Base-by-base conservation (phyloP, 2,888 invertebrate genomes). In the Melieria omissa region DNA sequence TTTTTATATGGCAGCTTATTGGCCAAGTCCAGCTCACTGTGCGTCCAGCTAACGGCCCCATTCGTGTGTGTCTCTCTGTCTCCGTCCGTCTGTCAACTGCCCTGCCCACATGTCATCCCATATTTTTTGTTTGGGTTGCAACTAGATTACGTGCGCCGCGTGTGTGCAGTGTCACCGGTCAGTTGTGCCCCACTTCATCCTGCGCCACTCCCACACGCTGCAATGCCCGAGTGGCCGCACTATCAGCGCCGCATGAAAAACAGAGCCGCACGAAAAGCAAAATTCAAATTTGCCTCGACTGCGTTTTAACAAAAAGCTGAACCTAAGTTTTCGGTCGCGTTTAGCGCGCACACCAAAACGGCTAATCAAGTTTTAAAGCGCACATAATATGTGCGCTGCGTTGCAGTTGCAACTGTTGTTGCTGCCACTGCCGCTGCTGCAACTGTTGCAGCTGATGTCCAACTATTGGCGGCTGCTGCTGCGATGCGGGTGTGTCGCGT, bases 341-440 rank as follows among this genome's bases (percentile, higher is more conserved):
- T 70, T 65, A 80, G 80, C 82, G 78, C 82, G 78, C 77, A 49
- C 73, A 49, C 73, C 49, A 82, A 79, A 83, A 82, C 82, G 83
- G 82, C 83, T 82, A 82, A 82, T 82, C 81, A 82, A 83, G 81
- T 82, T 82, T 82, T 82, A 82, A 83, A 76, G 64, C 58, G 44
- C 68, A 58, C 61, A 68, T 62, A 67, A 66, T 49, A 47, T 62
- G 62, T 29, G 29, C 29, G 29, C 58, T 69, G 58, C 57, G 62
- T 64, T 12, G 14, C 55, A 49, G 44, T 41, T 61, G 46, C 70
- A 69, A 55, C 69, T 69, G 69, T 52, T 62, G 12, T 63, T 42
- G 14, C 71, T 72, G 60, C 63, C 62, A 64, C 67, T 46, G 47
- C 71, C 66, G 73, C 66, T 42, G 44, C 46, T 61, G 46, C 70